Evolutionary conservation across 2,888 invertebrate genomes (phyloP).

Genomic region (Cerastis rubricosa): DNA sequence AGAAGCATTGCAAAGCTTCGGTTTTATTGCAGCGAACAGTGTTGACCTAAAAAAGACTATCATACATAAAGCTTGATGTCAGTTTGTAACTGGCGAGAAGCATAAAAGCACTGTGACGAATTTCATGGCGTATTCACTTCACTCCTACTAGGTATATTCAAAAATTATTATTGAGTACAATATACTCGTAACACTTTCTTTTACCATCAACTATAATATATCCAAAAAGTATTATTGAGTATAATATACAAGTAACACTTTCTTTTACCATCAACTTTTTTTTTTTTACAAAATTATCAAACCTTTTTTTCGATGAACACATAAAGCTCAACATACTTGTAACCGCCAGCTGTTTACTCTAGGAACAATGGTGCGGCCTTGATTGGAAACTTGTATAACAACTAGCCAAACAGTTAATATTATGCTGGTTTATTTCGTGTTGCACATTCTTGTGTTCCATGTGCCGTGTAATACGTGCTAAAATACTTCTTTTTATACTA

Average conservation of each 20-base stretch:
- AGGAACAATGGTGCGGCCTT: conserved; percentile 65
- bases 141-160: conserved; percentile 2
- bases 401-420: conserved; percentile 60
- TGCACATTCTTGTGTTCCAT: conserved; percentile 53
- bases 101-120: conserved; percentile 34
- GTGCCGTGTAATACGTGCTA: conserved; percentile 30
- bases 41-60: conserved; percentile 55
- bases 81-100: conserved; percentile 1
- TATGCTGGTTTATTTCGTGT: conserved; percentile 58
- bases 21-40: conserved; percentile 43
- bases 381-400: conserved; percentile 66
- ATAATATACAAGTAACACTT: conserved; percentile 2
- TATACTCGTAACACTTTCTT: conserved; percentile 3
- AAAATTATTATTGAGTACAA: conserved; percentile 10
- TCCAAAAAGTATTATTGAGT: too few species aligned
- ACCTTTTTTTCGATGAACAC: conserved; percentile 31
- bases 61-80: conserved; percentile 30
- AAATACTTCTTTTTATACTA: conserved; percentile 38
- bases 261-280: neutral
- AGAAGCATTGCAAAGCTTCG: conserved; percentile 54
- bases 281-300: conserved; percentile 23
- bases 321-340: conserved; percentile 37
- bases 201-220: too few species aligned
- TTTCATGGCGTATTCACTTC: conserved; percentile 6
- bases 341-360: conserved; percentile 48